Base-by-base conservation (phyloP, 2,797 vertebrate species). In the Neoniphon sammara region DNA sequence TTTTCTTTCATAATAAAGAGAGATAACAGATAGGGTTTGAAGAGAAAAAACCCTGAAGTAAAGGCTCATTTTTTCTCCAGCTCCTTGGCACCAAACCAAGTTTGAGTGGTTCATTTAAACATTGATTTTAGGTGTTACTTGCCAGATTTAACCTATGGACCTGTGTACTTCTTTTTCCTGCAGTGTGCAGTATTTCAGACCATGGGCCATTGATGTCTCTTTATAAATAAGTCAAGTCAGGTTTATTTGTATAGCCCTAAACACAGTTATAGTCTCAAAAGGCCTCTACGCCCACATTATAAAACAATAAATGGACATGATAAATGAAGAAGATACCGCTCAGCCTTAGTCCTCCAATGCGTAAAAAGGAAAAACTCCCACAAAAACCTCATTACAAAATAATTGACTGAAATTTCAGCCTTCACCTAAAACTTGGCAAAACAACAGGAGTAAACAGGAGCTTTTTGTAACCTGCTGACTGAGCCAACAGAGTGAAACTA, bases 201-300 rank as follows among this genome's bases (percentile, higher is more conserved):
- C 44, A 81, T 79, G 79, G 34, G 34, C 34, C 7, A 36, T 36
- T 36, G 34, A 36, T 36, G 34, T 36, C 34, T 7, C 7, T 86
- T 75, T 68, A 57, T 36, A 71, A 49, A 82, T 85, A 77, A 71
- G 52, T 86, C 76, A 74, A 36, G 55, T 86, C 76, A 72, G 31
- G 63, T 77, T 83, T 66, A 80, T 77, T 63, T 59, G 64, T 21
- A 1, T 57, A 65, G 36, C 10, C 23, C 58, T 69, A 9, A 36
- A 36, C 34, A 36, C 34, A 36, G 34, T 42, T 25, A 85, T 71
- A 69, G 71, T 69, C 64, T 46, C 73, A 44, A 71, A 72, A 54
- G 77, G 39, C 54, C 30, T 66, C 30, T 27, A 56, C 5, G 15
- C 1, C 52, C 10, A 18, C 23, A 46, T 74, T 80, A 85, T 75